A percentile compares a stretch with the other conserved stretches of the same genome.
Conservation (phyloP, 2,888 invertebrate genomes). For the Idaea dimidiata region DNA sequence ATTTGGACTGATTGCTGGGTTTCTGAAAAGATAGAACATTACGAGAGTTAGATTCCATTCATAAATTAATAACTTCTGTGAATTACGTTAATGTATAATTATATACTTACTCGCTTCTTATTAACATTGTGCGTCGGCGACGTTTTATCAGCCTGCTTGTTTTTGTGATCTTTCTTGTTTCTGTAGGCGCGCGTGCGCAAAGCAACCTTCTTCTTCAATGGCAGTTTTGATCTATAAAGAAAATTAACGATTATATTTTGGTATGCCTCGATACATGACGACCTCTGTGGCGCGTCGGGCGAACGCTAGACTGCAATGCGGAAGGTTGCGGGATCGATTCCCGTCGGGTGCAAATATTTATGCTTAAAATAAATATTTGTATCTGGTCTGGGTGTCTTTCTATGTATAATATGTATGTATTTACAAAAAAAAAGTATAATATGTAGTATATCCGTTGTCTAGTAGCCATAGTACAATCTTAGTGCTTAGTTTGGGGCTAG, state of each 20-base stretch:
- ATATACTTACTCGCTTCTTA: slow-evolving; percentile 69
- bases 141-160: slow-evolving; percentile 64
- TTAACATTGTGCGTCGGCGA: slow-evolving; percentile 68
- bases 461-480: too few relatives aligned
- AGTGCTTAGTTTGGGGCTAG: too few relatives aligned
- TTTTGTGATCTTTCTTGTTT: slow-evolving; percentile 73
- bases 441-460: too few relatives aligned
- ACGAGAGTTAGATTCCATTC: not conserved
- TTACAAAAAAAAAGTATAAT: too few relatives aligned
- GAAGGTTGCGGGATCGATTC: too few relatives aligned
- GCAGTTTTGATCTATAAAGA: slow-evolving; percentile 87
- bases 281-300: too few relatives aligned
- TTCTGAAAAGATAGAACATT: slow-evolving; percentile 47
- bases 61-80: not conserved
- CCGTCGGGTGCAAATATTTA: too few relatives aligned
- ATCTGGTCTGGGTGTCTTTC: too few relatives aligned
- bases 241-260: slow-evolving; percentile 2
- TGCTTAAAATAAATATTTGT: too few relatives aligned
- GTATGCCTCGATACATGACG: not conserved
- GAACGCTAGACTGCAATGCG: too few relatives aligned
- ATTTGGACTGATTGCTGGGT: slow-evolving; percentile 57
- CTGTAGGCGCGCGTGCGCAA: slow-evolving; percentile 81
- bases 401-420: too few relatives aligned
- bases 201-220: slow-evolving; percentile 91
- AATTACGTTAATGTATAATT: not conserved